phyloP scores from a whole-genome alignment of 2,113 vertebrate genomes.

The Conger conger region DNA sequence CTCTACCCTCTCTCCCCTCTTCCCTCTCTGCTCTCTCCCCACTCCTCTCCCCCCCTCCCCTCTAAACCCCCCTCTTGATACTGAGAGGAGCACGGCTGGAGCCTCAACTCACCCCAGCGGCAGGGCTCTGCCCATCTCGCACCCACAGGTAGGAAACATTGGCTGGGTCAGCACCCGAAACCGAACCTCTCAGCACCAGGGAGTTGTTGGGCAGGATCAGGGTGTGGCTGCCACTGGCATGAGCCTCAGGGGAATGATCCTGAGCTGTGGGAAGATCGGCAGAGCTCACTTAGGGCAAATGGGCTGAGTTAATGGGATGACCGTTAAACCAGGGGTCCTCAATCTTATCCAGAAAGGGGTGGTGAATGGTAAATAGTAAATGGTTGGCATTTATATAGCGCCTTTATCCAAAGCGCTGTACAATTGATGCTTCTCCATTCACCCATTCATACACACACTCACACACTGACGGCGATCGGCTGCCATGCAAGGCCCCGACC shows the following conservation, averaged over 20 bases:
- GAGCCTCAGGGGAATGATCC: slow-evolving; percentile 72
- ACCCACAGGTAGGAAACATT: slow-evolving; percentile 82
- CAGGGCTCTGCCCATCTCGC: slow-evolving; percentile 84
- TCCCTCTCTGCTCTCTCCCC: no score
- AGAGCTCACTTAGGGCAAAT: neutral
- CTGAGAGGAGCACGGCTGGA: neutral
- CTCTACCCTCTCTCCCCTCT: neutral
- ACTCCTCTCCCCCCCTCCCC: neutral
- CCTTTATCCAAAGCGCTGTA: no score
- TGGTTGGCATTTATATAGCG: no score
- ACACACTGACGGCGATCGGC: no score
- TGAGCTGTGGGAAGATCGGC: slow-evolving; percentile 63
- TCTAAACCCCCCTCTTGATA: no score
- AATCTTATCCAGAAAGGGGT: no score
- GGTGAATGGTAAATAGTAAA: no score
- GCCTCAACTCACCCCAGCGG: slow-evolving; percentile 79
- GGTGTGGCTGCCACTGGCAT: slow-evolving; percentile 81
- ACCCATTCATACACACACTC: no score
- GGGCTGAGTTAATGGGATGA: neutral
- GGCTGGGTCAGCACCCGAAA: slow-evolving; percentile 75
- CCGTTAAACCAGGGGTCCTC: no score
- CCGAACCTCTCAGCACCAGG: slow-evolving; percentile 80
- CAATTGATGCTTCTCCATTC: no score
- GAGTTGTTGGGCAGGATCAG: slow-evolving; percentile 86
- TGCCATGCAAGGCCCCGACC: no score